Evolutionary conservation across 2,888 invertebrate species (phyloP).

Genomic region (Minunthozetes semirufus): DNA sequence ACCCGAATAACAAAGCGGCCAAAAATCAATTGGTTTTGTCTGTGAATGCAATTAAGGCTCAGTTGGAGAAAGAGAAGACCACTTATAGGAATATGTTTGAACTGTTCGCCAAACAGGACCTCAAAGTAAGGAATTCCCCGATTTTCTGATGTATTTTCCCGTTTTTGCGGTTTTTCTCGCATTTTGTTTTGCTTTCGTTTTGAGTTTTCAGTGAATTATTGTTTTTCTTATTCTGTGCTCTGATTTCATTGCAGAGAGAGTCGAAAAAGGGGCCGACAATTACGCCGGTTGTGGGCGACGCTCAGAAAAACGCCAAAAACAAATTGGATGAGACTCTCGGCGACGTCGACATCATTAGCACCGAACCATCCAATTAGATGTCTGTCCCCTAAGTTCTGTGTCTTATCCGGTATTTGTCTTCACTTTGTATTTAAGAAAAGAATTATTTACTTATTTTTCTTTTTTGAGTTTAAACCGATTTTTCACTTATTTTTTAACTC

Average conservation of each 20-base stretch:
- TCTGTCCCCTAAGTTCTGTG: no score
- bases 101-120: conserved; percentile 58
- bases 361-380: background rate
- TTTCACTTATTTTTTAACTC: no score
- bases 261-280: background rate
- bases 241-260: background rate
- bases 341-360: conserved; percentile 14
- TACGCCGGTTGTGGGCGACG: background rate
- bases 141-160: background rate
- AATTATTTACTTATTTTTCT: background rate
- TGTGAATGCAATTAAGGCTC: conserved; percentile 64
- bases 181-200: background rate
- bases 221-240: background rate
- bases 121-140: background rate
- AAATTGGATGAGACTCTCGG: background rate
- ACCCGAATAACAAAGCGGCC: conserved; percentile 84
- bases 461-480: no score
- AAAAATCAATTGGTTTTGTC: conserved; percentile 65
- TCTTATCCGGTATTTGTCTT: background rate
- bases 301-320: background rate
- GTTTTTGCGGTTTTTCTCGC: background rate
- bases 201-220: no score
- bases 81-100: conserved; percentile 92
- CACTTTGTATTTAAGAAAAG: background rate
- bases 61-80: conserved; percentile 71